Evolutionary conservation across 2,113 vertebrate species (phyloP).

Genomic region (Ibidorhyncha struthersii): DNA sequence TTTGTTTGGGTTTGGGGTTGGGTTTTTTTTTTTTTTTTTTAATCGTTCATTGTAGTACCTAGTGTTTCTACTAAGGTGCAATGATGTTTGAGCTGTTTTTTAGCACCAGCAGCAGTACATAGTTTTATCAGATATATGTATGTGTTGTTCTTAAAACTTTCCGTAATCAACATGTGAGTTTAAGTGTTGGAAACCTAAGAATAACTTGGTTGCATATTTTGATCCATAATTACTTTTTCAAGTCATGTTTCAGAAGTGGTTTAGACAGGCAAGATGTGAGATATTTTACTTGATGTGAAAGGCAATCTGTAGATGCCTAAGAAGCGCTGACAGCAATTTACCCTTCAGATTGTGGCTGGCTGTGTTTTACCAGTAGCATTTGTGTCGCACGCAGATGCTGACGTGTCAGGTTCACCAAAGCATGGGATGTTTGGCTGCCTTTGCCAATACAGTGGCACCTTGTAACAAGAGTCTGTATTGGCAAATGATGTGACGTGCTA

Average conservation of each 20-base stretch:
- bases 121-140: neutral
- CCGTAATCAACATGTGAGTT: neutral
- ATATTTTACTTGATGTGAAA: neutral
- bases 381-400: neutral
- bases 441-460: neutral
- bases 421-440: neutral
- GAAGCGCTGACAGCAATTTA: neutral
- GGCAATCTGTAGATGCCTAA: neutral
- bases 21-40: fast-evolving
- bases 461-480: neutral
- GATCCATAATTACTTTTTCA: neutral
- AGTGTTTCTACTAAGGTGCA: neutral
- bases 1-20: neutral
- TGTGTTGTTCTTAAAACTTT: neutral
- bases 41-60: neutral
- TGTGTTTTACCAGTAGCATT: neutral
- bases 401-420: neutral
- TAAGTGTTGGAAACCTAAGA: neutral
- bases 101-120: neutral
- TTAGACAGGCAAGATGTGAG: neutral
- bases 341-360: neutral
- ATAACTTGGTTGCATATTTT: neutral
- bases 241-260: neutral
- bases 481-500: neutral
- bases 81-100: neutral